Evolutionary conservation across 2,888 invertebrate genomes (phyloP).

Genomic region (Ophonus ardosiacus): DNA sequence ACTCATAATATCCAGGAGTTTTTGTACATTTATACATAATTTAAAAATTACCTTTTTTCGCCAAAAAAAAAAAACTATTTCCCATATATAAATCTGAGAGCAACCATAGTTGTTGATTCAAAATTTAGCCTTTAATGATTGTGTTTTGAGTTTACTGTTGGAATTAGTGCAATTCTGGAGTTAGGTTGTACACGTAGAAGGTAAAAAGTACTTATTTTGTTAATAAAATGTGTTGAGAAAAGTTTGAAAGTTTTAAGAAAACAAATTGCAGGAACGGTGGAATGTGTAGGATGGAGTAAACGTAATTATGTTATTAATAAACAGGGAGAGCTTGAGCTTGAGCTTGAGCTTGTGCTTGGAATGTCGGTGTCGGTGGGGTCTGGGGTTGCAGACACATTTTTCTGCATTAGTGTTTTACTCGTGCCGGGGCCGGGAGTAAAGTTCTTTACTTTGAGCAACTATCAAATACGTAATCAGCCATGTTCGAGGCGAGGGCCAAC

Average conservation of each 20-base stretch:
- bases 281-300: slow-evolving; percentile 19
- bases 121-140: too few species aligned
- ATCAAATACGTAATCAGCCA: slow-evolving; percentile 43
- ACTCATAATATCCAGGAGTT: too few species aligned
- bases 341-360: background rate
- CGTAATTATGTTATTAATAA: slow-evolving; percentile 44
- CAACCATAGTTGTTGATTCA: too few species aligned
- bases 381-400: slow-evolving; percentile 30
- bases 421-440: slow-evolving; percentile 1
- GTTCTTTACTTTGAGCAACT: slow-evolving; percentile 39
- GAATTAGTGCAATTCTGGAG: background rate
- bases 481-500: slow-evolving; percentile 39
- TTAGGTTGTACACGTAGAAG: background rate
- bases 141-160: too few species aligned
- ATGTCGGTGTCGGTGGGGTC: background rate
- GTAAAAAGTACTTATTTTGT: slow-evolving; percentile 19
- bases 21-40: background rate
- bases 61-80: too few species aligned
- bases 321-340: background rate
- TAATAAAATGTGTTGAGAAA: slow-evolving; percentile 19
- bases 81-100: too few species aligned
- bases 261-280: slow-evolving; percentile 17
- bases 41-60: background rate
- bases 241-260: slow-evolving; percentile 33
- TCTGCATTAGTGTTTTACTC: slow-evolving; percentile 34